These are phyloP conservation scores for Columbina picui DNA, from an alignment of 2,113 vertebrate species.

Conservation along the genomic window DNA sequence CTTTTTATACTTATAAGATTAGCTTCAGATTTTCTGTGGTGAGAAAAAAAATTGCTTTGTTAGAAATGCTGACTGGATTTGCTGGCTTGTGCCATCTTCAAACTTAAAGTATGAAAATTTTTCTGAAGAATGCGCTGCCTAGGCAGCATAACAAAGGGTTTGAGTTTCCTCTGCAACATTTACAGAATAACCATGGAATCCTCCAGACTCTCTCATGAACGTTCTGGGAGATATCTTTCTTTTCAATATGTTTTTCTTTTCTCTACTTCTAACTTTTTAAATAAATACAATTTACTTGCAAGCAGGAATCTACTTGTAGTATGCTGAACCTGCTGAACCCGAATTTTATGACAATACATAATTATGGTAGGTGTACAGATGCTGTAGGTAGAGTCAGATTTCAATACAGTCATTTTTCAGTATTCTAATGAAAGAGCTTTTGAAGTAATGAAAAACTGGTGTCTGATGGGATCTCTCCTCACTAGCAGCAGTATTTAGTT, in stretches of 20 bases:
- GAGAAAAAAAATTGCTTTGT: neutral
- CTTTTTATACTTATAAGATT: neutral
- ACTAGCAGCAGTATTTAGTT: neutral
- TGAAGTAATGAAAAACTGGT: neutral
- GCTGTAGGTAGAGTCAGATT: neutral
- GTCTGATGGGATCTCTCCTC: neutral
- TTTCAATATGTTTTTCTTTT: neutral
- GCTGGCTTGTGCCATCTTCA: neutral
- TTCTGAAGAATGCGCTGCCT: neutral
- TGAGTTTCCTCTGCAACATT: neutral
- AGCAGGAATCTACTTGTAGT: neutral
- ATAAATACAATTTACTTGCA: neutral
- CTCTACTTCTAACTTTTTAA: neutral
- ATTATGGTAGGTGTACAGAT: neutral
- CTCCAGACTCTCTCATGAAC: neutral
- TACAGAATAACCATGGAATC: neutral
- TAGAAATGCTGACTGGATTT: neutral
- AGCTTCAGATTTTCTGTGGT: neutral
- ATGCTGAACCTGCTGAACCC: constrained; percentile 1
- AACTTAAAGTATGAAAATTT: neutral
- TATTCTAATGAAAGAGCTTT: neutral
- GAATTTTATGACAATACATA: neutral
- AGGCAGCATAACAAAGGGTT: neutral
- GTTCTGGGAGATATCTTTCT: neutral
- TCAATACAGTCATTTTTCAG: neutral